A percentile compares a stretch with the other conserved stretches of the same genome.
Evolutionary conservation across 2,797 vertebrate species (phyloP).

Genomic region (Cossypha dichroa): DNA sequence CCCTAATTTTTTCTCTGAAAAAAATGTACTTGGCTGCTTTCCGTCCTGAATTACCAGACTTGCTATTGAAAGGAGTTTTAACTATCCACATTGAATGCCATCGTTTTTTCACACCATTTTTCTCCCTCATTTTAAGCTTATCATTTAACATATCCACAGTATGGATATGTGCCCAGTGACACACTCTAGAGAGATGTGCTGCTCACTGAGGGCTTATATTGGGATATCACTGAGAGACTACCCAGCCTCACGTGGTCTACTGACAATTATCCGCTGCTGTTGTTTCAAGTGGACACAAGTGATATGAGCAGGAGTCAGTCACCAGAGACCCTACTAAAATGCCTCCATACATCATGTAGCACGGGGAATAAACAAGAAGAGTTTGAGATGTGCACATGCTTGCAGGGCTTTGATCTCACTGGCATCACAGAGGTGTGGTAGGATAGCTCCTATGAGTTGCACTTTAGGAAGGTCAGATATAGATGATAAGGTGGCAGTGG

Average conservation of each 20-base stretch:
- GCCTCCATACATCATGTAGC: not conserved
- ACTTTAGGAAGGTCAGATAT: not conserved
- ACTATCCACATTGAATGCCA: not conserved
- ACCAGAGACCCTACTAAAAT: not conserved
- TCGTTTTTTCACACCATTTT: not conserved
- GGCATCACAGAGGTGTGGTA: not conserved
- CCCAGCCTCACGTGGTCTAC: accelerated
- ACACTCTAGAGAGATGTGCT: not conserved
- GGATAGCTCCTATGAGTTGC: not conserved
- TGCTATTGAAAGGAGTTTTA: not conserved
- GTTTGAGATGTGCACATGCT: not conserved
- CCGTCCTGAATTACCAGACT: not conserved
- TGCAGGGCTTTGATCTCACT: not conserved
- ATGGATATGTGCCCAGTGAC: not conserved
- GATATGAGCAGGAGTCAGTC: not conserved
- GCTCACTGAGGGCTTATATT: not conserved
- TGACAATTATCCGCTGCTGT: not conserved
- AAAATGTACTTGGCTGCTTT: not conserved
- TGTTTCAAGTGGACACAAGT: not conserved
- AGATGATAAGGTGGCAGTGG: not conserved
- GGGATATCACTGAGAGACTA: not conserved
- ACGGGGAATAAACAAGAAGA: not conserved
- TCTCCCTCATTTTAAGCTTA: not conserved
- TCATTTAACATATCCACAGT: not conserved
- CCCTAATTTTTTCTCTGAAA: not conserved